These are phyloP conservation scores for Drosophila borborema DNA, from an alignment of 2,888 invertebrate genomes.

Conservation along the genomic window DNA sequence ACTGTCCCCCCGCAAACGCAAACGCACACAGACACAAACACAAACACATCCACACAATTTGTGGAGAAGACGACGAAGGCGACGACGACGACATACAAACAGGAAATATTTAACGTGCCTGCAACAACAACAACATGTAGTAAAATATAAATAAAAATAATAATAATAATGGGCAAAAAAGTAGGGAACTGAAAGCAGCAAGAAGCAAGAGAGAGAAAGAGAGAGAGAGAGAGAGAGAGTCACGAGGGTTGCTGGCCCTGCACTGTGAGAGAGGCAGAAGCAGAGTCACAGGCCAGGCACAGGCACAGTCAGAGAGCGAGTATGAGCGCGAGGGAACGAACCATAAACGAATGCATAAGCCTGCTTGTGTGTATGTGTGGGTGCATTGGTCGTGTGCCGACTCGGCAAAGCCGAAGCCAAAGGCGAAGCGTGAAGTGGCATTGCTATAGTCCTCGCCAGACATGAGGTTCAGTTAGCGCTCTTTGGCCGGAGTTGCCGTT, in stretches of 20 bases:
- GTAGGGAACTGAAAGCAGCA: conserved; percentile 63
- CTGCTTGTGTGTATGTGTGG: conserved; percentile 34
- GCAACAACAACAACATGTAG: conserved; percentile 68
- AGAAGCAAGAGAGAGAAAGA: conserved; percentile 38
- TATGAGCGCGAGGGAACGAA: conserved; percentile 26
- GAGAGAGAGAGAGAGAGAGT: conserved; percentile 39
- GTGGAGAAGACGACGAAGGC: conserved; percentile 41
- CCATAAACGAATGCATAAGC: conserved; percentile 31
- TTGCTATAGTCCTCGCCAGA: conserved; percentile 55
- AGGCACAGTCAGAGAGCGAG: conserved; percentile 20
- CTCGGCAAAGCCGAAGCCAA: conserved; percentile 27
- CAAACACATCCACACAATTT: conserved; percentile 41
- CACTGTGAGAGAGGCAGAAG: conserved; percentile 33
- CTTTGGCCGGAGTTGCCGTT: conserved; percentile 59
- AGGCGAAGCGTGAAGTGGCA: conserved; percentile 26
- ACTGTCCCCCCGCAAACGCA: conserved; percentile 51
- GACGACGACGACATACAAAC: conserved; percentile 67
- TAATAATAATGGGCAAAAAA: conserved; percentile 75
- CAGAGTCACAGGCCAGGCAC: conserved; percentile 1
- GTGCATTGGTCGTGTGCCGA: conserved; percentile 57
- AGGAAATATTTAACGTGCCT: conserved; percentile 81
- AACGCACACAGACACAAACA: conserved; percentile 30
- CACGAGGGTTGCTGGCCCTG: conserved; percentile 63
- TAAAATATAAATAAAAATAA: conserved; percentile 78
- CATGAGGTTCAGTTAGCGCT: conserved; percentile 40